These are phyloP conservation scores for Spatulosminthurus flaviceps DNA, from an alignment of 2,888 invertebrate genomes.

Conservation along the genomic window DNA sequence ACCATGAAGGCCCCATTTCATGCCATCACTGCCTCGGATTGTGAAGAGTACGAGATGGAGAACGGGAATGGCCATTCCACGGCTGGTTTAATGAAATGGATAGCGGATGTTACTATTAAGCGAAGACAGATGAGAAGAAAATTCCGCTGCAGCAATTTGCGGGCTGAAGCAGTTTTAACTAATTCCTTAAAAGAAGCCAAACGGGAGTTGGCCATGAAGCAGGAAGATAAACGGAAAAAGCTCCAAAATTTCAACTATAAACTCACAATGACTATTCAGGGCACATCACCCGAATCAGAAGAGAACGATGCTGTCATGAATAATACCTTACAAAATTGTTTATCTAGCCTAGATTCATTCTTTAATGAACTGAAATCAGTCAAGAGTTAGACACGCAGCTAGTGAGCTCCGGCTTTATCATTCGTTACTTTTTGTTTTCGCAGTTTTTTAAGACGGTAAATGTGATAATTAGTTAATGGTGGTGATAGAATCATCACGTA, in stretches of 20 bases:
- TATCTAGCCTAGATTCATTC: conserved; percentile 61
- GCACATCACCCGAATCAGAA: background rate
- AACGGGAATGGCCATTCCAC: conserved; percentile 41
- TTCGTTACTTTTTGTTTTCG: background rate
- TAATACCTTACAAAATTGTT: conserved; percentile 57
- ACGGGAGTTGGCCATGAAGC: conserved; percentile 56
- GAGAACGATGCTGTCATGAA: conserved; percentile 41
- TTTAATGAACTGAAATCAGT: conserved; percentile 61
- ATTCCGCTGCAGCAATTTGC: conserved; percentile 58
- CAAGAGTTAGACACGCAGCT: conserved; percentile 49
- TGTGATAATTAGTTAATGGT: background rate
- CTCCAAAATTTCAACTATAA: conserved; percentile 57
- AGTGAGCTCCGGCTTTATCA: too few relatives aligned
- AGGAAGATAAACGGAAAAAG: conserved; percentile 59
- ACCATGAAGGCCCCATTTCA: background rate
- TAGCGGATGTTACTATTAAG: conserved; percentile 59
- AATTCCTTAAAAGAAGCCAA: conserved; percentile 57
- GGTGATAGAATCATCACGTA: conserved; percentile 18
- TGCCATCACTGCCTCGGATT: background rate
- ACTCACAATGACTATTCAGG: conserved; percentile 44
- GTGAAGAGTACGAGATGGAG: conserved; percentile 2
- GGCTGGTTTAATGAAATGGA: conserved; percentile 57
- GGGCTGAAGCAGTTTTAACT: conserved; percentile 60
- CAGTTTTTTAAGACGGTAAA: background rate
- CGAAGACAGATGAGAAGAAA: conserved; percentile 60